These are phyloP conservation scores for Choristoneura rosaceana DNA, from an alignment of 2,888 invertebrate species.

Conservation along the genomic window DNA sequence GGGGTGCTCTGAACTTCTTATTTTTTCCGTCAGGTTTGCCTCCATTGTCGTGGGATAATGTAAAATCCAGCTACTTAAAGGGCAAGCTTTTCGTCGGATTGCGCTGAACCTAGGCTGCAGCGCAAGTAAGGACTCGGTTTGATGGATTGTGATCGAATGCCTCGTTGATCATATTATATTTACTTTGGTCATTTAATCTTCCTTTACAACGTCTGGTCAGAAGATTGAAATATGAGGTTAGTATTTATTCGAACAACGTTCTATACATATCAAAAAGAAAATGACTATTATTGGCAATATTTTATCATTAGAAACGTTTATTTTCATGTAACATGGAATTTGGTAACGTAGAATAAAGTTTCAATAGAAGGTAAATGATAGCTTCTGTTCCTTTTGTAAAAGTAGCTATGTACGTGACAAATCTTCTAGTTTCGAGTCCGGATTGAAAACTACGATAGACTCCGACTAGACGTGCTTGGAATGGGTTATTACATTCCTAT, in stretches of 20 bases:
- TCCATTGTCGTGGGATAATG: slow-evolving; percentile 74
- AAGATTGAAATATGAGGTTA: slow-evolving; percentile 54
- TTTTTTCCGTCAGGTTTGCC: slow-evolving; percentile 77
- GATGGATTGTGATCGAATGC: slow-evolving; percentile 80
- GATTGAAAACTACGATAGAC: slow-evolving; percentile 85
- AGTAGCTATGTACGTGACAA: slow-evolving; percentile 83
- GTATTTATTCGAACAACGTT: slow-evolving; percentile 46
- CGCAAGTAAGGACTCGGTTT: slow-evolving; percentile 60
- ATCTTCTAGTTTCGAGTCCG: slow-evolving; percentile 81
- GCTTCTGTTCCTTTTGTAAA: slow-evolving; percentile 69
- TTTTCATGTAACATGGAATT: not conserved
- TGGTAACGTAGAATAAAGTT: slow-evolving; percentile 49
- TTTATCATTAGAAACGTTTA: not conserved
- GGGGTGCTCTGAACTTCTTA: slow-evolving; percentile 76
- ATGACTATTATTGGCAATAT: not conserved
- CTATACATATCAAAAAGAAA: not conserved
- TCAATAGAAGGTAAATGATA: slow-evolving; percentile 77
- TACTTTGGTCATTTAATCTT: slow-evolving; percentile 73
- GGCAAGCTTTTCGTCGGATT: slow-evolving; percentile 66
- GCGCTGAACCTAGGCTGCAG: slow-evolving; percentile 65
- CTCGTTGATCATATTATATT: slow-evolving; percentile 77
- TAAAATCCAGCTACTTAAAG: slow-evolving; percentile 72
- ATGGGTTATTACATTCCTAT: slow-evolving; percentile 72
- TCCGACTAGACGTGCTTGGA: slow-evolving; percentile 75
- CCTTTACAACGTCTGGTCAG: slow-evolving; percentile 61